Evolutionary conservation across 2,888 invertebrate species (phyloP).

Genomic region (Steromphala cineraria): DNA sequence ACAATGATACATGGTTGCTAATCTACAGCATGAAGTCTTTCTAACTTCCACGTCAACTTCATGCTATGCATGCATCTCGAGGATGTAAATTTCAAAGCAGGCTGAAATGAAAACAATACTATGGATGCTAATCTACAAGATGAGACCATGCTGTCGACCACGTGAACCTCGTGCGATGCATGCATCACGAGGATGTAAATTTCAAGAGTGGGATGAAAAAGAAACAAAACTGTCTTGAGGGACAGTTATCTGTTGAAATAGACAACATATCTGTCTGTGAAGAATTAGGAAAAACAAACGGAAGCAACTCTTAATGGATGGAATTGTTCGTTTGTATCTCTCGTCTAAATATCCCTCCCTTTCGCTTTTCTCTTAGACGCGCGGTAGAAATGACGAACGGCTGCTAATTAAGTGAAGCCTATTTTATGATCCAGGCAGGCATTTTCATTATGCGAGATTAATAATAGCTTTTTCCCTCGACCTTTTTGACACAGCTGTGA

Average conservation of each 20-base stretch:
- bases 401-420: background rate
- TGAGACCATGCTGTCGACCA: no score
- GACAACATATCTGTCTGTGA: background rate
- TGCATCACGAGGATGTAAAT: background rate
- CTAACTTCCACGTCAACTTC: background rate
- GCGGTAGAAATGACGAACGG: background rate
- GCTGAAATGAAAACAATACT: no score
- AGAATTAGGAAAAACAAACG: conserved; percentile 3
- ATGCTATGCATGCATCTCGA: background rate
- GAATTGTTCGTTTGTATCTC: background rate
- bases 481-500: background rate
- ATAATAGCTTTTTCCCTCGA: background rate
- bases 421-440: background rate
- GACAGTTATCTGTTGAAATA: background rate
- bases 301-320: background rate
- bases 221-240: background rate
- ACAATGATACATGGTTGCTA: background rate
- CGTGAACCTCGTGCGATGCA: no score
- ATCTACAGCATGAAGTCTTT: background rate
- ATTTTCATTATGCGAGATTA: background rate
- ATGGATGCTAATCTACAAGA: no score
- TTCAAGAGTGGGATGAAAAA: background rate
- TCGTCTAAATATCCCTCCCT: background rate
- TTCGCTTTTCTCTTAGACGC: background rate
- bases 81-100: no score